These are phyloP conservation scores for Spinus pinus DNA, from an alignment of 2,797 vertebrate species.

Conservation along the genomic window DNA sequence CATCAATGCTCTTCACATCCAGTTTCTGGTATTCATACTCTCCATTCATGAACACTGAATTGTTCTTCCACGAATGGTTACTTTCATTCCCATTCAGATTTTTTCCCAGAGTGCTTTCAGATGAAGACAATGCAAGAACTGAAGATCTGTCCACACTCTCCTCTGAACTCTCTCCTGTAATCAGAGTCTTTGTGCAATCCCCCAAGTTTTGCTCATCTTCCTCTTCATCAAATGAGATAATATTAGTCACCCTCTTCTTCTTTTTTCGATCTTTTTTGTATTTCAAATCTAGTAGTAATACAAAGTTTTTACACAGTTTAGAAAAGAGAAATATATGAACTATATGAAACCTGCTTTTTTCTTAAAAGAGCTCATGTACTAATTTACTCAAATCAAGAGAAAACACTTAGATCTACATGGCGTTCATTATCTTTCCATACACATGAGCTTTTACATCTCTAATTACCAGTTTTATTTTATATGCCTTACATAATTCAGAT, in stretches of 20 bases:
- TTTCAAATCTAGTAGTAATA: slow-evolving; percentile 80
- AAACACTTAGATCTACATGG: not conserved
- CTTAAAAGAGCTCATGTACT: not conserved
- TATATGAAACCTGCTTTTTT: not conserved
- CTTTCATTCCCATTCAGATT: slow-evolving; percentile 65
- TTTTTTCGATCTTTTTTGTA: slow-evolving; percentile 89
- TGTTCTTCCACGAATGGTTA: slow-evolving; percentile 64
- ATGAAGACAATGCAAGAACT: slow-evolving; percentile 44
- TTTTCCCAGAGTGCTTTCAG: slow-evolving; percentile 56
- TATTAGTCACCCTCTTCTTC: slow-evolving; percentile 96
- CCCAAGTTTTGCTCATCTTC: slow-evolving; percentile 83
- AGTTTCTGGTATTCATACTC: slow-evolving; percentile 74
- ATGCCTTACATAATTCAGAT: not conserved
- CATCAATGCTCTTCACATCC: slow-evolving; percentile 82
- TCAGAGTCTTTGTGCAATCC: slow-evolving; percentile 74
- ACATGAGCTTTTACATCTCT: not conserved
- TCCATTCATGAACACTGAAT: slow-evolving; percentile 71
- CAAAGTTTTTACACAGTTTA: not conserved
- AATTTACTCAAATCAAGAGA: not conserved
- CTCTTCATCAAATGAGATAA: slow-evolving; percentile 95
- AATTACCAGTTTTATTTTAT: not conserved
- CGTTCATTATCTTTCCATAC: not conserved
- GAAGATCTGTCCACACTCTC: slow-evolving; percentile 80
- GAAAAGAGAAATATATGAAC: not conserved
- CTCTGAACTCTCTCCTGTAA: slow-evolving; percentile 81